Evolutionary conservation across 2,888 invertebrate genomes (phyloP).

Genomic region (Bugula neritina): DNA sequence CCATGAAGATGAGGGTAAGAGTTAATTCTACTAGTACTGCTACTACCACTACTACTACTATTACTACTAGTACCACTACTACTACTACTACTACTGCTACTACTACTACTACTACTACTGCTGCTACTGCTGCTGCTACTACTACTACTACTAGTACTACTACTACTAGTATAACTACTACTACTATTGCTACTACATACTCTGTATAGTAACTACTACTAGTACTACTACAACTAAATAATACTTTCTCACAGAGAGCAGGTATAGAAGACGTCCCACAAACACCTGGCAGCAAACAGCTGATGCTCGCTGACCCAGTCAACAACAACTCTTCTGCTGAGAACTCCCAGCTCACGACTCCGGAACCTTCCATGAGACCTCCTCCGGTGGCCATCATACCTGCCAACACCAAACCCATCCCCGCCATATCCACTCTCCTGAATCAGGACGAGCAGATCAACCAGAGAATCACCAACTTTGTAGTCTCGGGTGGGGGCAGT

Average conservation of each 20-base stretch:
- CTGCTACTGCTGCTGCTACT: constrained; percentile 26
- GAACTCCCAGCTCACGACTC: too few relatives aligned
- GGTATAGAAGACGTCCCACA: too few relatives aligned
- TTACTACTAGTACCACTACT: constrained; percentile 11
- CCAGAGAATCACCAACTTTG: neutral
- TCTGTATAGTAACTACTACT: neutral
- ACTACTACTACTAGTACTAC: constrained; percentile 26
- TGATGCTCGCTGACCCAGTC: too few relatives aligned
- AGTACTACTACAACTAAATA: neutral
- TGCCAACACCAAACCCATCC: neutral
- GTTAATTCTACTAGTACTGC: neutral
- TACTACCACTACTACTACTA: constrained; percentile 10
- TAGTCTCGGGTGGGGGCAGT: neutral
- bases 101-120: constrained; percentile 9
- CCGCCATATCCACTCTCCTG: neutral
- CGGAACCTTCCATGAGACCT: too few relatives aligned
- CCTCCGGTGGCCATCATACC: neutral
- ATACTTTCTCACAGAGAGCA: neutral
- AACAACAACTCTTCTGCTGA: too few relatives aligned
- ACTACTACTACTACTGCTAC: constrained; percentile 19
- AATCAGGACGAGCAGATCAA: neutral
- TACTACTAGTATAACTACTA: constrained; percentile 7
- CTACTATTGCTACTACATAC: neutral
- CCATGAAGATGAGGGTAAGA: too few relatives aligned
- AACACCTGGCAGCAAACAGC: too few relatives aligned